Conservation (phyloP, 1,140 invertebrate genomes). For the Brachystomella parvula region DNA sequence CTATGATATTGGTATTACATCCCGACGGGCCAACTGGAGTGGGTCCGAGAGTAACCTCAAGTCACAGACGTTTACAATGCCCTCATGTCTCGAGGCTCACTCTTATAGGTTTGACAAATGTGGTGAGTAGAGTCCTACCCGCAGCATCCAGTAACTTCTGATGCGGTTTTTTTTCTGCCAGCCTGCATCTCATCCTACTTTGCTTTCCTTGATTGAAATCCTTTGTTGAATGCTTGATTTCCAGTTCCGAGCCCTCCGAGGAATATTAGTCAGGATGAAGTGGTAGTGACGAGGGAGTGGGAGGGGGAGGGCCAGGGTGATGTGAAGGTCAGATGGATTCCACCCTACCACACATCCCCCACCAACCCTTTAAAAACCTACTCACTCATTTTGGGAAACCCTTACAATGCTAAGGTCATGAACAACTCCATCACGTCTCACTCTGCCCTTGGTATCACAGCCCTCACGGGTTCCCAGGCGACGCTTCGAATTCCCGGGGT, state of each 20-base stretch:
- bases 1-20: slow-evolving; percentile 25
- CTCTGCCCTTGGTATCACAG: neutral
- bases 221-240: neutral
- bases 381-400: neutral
- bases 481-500: neutral
- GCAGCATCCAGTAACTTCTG: neutral
- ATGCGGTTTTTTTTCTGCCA: neutral
- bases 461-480: neutral
- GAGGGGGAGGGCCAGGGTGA: neutral
- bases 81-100: slow-evolving; percentile 27
- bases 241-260: neutral
- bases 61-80: slow-evolving; percentile 24
- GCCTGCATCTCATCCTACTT: no score
- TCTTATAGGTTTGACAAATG: slow-evolving; percentile 32
- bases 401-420: neutral
- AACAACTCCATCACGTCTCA: neutral
- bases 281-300: neutral
- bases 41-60: slow-evolving; percentile 19
- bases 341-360: slow-evolving; percentile 18
- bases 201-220: neutral
- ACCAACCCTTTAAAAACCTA: slow-evolving; percentile 14
- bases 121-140: slow-evolving; percentile 29
- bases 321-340: slow-evolving; percentile 22
- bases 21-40: slow-evolving; percentile 17
- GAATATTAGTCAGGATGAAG: neutral